Percentiles rank a stretch among this genome's conserved stretches.
Evolutionary conservation across 1,140 invertebrate genomes (phyloP).

Genomic region (Diabrotica undecimpunctata): DNA sequence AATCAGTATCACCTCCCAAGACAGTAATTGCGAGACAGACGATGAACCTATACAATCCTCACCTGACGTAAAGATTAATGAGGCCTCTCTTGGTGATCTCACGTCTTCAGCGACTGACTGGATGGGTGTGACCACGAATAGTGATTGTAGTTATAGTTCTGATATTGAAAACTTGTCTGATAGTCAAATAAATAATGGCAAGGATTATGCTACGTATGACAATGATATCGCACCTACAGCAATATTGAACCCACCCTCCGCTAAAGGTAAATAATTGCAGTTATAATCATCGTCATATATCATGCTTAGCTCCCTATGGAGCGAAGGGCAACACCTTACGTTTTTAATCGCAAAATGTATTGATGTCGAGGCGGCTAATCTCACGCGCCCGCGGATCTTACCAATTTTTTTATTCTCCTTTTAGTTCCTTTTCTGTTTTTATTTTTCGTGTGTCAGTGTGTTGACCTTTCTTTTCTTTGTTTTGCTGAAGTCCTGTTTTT

Average conservation of each 20-base stretch:
- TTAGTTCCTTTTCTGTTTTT: too few relatives aligned
- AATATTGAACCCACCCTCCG: constrained; percentile 68
- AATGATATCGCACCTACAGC: constrained; percentile 70
- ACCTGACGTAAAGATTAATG: constrained; percentile 38
- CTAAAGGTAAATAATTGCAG: constrained; percentile 59
- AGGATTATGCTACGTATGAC: constrained; percentile 64
- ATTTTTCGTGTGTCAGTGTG: too few relatives aligned
- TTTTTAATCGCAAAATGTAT: too few relatives aligned
- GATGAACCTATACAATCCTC: constrained; percentile 41
- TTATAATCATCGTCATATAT: too few relatives aligned
- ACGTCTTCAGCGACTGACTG: constrained; percentile 76
- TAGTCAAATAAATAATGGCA: constrained; percentile 50
- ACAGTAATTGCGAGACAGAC: constrained; percentile 36
- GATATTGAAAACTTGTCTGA: constrained; percentile 62
- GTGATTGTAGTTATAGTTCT: constrained; percentile 79
- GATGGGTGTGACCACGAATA: constrained; percentile 81
- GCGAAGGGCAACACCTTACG: too few relatives aligned
- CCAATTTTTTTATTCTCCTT: too few relatives aligned
- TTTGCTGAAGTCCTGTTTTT: too few relatives aligned
- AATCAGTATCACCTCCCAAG: constrained; percentile 16
- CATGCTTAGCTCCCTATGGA: too few relatives aligned
- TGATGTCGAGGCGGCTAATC: too few relatives aligned
- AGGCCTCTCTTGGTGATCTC: constrained; percentile 49
- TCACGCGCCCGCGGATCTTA: too few relatives aligned
- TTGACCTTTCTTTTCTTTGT: too few relatives aligned